These are phyloP conservation scores for Zaprionus nigranus DNA, from an alignment of 1,140 invertebrate species.

Conservation along the genomic window DNA sequence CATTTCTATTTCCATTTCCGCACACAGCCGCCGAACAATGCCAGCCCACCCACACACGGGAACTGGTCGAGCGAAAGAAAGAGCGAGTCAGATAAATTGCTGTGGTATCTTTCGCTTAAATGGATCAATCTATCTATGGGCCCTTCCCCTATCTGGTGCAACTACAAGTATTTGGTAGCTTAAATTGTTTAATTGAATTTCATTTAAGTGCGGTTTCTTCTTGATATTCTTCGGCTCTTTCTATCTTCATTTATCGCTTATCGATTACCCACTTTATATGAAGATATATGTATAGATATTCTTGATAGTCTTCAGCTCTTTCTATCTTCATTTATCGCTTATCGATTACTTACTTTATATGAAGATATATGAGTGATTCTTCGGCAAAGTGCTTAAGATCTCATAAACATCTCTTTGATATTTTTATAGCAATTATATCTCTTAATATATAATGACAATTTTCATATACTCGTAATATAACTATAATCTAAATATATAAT, in stretches of 20 bases:
- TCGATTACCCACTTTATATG: background rate
- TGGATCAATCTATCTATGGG: background rate
- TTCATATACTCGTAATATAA: too few relatives aligned
- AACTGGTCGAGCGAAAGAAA: background rate
- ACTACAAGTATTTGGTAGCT: background rate
- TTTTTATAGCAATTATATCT: too few relatives aligned
- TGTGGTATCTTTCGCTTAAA: background rate
- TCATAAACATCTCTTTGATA: too few relatives aligned
- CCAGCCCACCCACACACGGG: background rate
- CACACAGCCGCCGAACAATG: background rate
- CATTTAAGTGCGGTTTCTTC: background rate
- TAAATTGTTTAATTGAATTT: constrained; percentile 9
- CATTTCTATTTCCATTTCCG: constrained; percentile 11
- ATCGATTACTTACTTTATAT: background rate
- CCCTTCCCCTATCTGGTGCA: background rate
- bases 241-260: background rate
- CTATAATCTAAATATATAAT: too few relatives aligned
- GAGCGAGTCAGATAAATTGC: background rate
- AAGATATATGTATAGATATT: too few relatives aligned
- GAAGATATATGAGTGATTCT: background rate
- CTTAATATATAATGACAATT: background rate
- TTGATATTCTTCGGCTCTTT: background rate
- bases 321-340: background rate
- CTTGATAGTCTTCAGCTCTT: background rate
- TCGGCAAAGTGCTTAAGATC: background rate